phyloP scores from a whole-genome alignment of 1,140 invertebrate genomes.

The Meteorus sp. region DNA sequence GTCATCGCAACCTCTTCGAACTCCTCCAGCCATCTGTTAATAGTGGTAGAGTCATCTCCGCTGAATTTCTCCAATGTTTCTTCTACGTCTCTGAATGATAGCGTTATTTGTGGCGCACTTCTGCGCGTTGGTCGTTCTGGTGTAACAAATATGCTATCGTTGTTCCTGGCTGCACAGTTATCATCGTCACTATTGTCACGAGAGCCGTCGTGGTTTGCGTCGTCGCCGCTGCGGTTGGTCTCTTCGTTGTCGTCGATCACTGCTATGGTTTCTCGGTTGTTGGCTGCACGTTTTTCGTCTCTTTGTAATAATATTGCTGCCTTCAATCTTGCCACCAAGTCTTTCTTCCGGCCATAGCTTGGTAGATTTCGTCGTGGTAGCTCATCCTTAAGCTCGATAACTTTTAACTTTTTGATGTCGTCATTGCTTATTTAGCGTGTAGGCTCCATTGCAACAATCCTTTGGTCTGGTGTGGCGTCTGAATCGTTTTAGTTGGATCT shows the following conservation, averaged over 20 bases:
- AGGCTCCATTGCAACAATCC: too few species aligned
- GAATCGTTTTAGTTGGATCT: too few species aligned
- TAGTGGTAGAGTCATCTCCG: slow-evolving; percentile 27
- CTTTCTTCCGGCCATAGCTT: neutral
- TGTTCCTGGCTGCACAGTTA: neutral
- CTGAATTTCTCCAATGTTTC: slow-evolving; percentile 28
- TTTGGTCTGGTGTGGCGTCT: too few species aligned
- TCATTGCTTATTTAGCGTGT: too few species aligned
- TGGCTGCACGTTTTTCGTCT: neutral
- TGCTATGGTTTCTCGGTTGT: neutral
- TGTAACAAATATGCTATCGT: neutral
- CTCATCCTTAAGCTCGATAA: neutral
- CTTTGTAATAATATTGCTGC: neutral
- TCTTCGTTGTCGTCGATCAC: neutral
- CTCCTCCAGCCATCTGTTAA: slow-evolving; percentile 29
- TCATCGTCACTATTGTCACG: neutral
- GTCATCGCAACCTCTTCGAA: slow-evolving; percentile 34
- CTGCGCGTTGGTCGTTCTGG: neutral
- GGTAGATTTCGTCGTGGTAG: neutral
- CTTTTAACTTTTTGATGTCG: slow-evolving; percentile 8
- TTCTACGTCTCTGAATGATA: slow-evolving; percentile 31
- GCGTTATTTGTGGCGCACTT: slow-evolving; percentile 1
- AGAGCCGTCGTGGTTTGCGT: neutral
- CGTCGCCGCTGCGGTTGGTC: neutral
- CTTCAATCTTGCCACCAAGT: neutral